phyloP scores from a whole-genome alignment of 2,888 invertebrate species.

The Dione vanillae region DNA sequence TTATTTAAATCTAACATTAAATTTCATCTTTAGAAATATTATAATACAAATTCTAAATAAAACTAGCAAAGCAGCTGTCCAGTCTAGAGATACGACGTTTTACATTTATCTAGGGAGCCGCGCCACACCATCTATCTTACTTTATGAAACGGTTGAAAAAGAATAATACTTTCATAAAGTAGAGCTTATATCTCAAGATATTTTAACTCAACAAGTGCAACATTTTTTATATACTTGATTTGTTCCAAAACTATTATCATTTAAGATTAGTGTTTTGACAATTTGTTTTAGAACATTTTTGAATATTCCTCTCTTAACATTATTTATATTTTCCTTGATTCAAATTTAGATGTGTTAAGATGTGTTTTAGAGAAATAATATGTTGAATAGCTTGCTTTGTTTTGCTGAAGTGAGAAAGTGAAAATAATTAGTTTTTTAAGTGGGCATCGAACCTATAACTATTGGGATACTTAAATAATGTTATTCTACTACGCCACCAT shows the following conservation, averaged over 20 bases:
- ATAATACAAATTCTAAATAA: slow-evolving; percentile 17
- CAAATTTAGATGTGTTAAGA: no score
- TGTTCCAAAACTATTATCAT: no score
- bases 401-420: background rate
- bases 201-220: slow-evolving; percentile 9
- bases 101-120: slow-evolving; percentile 24
- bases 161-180: slow-evolving; percentile 11
- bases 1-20: background rate
- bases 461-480: background rate
- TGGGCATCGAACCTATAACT: background rate
- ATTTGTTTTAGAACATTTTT: no score
- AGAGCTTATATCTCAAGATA: slow-evolving; percentile 8
- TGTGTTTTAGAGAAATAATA: no score
- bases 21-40: background rate
- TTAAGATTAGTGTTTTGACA: no score
- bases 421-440: background rate
- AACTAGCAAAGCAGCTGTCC: slow-evolving; percentile 9
- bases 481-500: background rate
- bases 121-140: slow-evolving; percentile 26
- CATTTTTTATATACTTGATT: background rate
- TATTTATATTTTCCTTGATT: no score
- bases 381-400: no score
- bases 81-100: slow-evolving; percentile 9
- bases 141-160: slow-evolving; percentile 18
- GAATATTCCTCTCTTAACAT: no score